A percentile compares a stretch with the other conserved stretches of the same genome.
phyloP scores from a whole-genome alignment of 2,113 vertebrate genomes.

The Paratilapia polleni region DNA sequence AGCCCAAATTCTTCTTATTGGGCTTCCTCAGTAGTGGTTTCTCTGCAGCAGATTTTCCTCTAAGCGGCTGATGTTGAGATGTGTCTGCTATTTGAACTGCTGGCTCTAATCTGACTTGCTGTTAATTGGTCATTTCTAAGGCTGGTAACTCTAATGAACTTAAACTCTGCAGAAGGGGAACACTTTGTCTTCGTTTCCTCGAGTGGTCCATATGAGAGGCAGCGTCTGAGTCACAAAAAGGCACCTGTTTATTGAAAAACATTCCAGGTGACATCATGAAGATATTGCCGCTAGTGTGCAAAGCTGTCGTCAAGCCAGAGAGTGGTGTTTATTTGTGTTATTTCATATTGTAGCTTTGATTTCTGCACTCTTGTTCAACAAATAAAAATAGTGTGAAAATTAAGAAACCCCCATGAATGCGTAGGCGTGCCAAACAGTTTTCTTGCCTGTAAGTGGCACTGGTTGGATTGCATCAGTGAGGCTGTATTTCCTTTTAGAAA shows the following conservation, averaged over 20 bases:
- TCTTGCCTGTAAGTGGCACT: background rate
- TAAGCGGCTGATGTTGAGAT: background rate
- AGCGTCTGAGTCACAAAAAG: background rate
- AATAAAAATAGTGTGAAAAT: too few relatives aligned
- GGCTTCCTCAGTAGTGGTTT: background rate
- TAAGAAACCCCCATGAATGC: too few relatives aligned
- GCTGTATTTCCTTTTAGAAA: background rate
- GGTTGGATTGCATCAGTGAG: background rate
- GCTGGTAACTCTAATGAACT: conserved; percentile 23
- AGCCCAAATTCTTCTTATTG: background rate
- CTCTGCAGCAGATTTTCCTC: background rate
- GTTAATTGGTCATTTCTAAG: conserved; percentile 32
- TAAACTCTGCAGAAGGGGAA: background rate
- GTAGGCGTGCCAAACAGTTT: background rate
- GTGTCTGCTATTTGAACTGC: background rate
- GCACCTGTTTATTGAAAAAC: background rate
- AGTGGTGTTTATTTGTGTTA: background rate
- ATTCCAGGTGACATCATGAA: background rate
- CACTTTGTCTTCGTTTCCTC: background rate
- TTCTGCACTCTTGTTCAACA: background rate
- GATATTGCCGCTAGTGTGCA: background rate
- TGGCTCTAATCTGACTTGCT: background rate
- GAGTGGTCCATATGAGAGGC: background rate
- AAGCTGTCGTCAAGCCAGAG: background rate
- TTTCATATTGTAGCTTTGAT: background rate